Evolutionary conservation across 1,140 invertebrate species (phyloP).

Genomic region (Brachionus rotundiformis): DNA sequence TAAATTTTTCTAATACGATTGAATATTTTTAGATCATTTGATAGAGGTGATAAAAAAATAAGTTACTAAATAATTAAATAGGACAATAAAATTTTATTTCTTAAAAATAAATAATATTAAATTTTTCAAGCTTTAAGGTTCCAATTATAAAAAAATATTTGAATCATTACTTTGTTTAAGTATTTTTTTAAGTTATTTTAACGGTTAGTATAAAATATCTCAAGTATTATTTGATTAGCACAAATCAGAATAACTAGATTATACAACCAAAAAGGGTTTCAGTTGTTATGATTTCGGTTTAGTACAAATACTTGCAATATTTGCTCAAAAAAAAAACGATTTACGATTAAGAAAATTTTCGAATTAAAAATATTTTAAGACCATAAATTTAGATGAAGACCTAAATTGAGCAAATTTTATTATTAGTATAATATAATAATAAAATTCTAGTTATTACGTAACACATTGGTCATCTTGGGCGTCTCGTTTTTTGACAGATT

Average conservation of each 20-base stretch:
- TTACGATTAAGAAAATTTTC: conserved; percentile 2
- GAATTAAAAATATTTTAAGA: conserved; percentile 2
- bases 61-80: background rate
- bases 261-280: background rate
- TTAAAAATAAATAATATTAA: background rate
- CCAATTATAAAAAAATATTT: background rate
- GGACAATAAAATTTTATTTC: background rate
- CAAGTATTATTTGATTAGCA: background rate
- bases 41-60: too few relatives aligned
- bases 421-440: background rate
- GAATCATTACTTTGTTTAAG: background rate
- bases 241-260: conserved; percentile 15
- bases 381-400: conserved; percentile 13
- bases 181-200: background rate
- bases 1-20: too few relatives aligned
- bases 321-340: background rate
- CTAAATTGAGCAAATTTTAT: conserved; percentile 11
- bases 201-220: background rate
- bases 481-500: background rate
- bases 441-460: background rate
- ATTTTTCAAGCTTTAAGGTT: background rate
- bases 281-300: conserved; percentile 15
- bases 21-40: too few relatives aligned
- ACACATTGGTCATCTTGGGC: background rate
- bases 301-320: conserved; percentile 16